phyloP scores from a whole-genome alignment of 2,113 vertebrate species.

The Abramis brama region DNA sequence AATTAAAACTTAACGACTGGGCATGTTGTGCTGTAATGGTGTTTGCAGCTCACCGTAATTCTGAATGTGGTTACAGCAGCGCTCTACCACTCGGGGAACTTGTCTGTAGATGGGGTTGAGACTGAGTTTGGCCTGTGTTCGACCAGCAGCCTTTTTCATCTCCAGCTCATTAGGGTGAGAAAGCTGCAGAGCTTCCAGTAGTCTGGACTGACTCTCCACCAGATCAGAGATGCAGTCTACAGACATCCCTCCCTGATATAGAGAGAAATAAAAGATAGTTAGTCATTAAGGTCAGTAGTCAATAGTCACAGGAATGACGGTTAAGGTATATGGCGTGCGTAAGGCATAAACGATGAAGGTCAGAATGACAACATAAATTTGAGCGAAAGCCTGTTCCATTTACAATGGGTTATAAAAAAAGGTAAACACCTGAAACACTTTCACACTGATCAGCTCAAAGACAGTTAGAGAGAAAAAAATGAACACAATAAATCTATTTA shows the following conservation, averaged over 20 bases:
- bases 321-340: background rate
- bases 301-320: too few relatives aligned
- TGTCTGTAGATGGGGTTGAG: slow-evolving; percentile 90
- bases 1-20: background rate
- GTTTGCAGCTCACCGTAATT: slow-evolving; percentile 73
- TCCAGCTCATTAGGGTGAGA: slow-evolving; percentile 86
- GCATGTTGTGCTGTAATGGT: background rate
- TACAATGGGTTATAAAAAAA: background rate
- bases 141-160: slow-evolving; percentile 72
- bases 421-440: background rate
- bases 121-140: slow-evolving; percentile 78
- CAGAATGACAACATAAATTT: background rate
- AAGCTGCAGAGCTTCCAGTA: slow-evolving; percentile 90
- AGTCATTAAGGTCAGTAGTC: too few relatives aligned
- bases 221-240: slow-evolving; percentile 90
- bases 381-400: background rate
- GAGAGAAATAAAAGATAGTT: background rate
- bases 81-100: slow-evolving; percentile 88
- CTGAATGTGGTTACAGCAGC: slow-evolving; percentile 89
- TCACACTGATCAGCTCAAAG: slow-evolving; percentile 19
- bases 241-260: slow-evolving; percentile 83
- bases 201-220: slow-evolving; percentile 82
- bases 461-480: slow-evolving; percentile 31
- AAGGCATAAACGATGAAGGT: background rate
- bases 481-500: slow-evolving; percentile 41